Conservation (phyloP, 2,888 invertebrate genomes). For the Dioctria rufipes region DNA sequence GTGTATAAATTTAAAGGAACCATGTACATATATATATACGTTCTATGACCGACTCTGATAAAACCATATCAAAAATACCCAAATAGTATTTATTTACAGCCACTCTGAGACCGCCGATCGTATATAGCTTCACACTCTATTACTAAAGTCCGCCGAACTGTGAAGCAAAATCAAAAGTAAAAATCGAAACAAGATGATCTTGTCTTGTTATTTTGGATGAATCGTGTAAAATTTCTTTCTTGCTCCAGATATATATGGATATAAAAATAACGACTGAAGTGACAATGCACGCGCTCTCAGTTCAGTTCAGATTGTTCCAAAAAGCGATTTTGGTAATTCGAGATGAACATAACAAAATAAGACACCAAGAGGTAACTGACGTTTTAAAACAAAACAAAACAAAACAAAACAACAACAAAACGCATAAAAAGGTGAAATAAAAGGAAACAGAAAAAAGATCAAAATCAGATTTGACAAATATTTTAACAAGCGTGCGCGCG, state of each 20-base stretch:
- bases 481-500: conserved; percentile 52
- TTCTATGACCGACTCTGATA: background rate
- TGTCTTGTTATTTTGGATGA: conserved; percentile 46
- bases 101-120: too few relatives aligned
- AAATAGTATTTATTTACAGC: conserved; percentile 38
- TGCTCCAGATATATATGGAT: conserved; percentile 20
- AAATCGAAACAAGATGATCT: conserved; percentile 35
- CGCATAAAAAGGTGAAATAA: background rate
- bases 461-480: conserved; percentile 51
- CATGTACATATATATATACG: background rate
- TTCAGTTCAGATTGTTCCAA: background rate
- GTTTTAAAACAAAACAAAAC: conserved; percentile 34
- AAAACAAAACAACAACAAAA: conserved; percentile 8
- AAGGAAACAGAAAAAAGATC: conserved; percentile 16
- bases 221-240: conserved; percentile 44
- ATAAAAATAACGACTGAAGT: conserved; percentile 12
- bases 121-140: too few relatives aligned
- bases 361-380: background rate
- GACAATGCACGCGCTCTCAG: background rate
- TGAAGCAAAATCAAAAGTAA: conserved; percentile 39
- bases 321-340: conserved; percentile 19
- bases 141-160: background rate
- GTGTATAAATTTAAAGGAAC: conserved; percentile 31
- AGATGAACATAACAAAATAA: conserved; percentile 1
- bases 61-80: too few relatives aligned